Base-by-base conservation (phyloP, 23 tunicate species). In the Trididemnum nubilum region DNA sequence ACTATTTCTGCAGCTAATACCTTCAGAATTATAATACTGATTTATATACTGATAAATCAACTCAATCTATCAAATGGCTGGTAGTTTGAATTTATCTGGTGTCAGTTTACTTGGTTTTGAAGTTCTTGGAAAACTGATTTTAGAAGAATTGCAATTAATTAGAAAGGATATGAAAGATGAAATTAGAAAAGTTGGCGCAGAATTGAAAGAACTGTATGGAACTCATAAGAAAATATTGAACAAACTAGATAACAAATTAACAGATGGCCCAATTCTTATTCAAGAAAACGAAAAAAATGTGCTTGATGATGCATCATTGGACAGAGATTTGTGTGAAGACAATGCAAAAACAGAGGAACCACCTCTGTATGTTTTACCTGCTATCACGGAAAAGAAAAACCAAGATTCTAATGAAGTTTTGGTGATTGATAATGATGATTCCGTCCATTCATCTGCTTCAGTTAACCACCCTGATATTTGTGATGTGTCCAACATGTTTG, bases 61-160 rank as follows among this genome's bases (percentile, higher is more conserved):
- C n/a, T n/a, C n/a, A n/a, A n/a, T n/a, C n/a, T n/a, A n/a, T n/a
- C n/a, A n/a, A n/a, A n/a, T n/a, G n/a, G n/a, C n/a, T n/a, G n/a
- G n/a, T n/a, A n/a, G n/a, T n/a, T n/a, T n/a, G n/a, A n/a, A 44
- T 44, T 7, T 44, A 15, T 44, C 54, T 44, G 54, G 15, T 15
- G 15, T 44, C 15, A 44, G 54, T 15, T 2, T 39, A 5, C 24
- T 34, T 15, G 58, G 19, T 2, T 39, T 73, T 38, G 78, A 73
- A 73, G 18, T 73, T 37, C 78, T 73, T 73, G 78, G 78, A 38
- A 73, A 73, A 38, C 19, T 37, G 78, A 73, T 73, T 37, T 40
- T 73, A 38, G 58, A 73, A 73, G 78, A 73, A 39, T 40, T 73
- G 21, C 57, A 39, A 15, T 38, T 73, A 58, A 38, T 73, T 7